These are phyloP conservation scores for Rhodeus uyekii DNA, from an alignment of 2,797 vertebrate species.

Conservation along the genomic window DNA sequence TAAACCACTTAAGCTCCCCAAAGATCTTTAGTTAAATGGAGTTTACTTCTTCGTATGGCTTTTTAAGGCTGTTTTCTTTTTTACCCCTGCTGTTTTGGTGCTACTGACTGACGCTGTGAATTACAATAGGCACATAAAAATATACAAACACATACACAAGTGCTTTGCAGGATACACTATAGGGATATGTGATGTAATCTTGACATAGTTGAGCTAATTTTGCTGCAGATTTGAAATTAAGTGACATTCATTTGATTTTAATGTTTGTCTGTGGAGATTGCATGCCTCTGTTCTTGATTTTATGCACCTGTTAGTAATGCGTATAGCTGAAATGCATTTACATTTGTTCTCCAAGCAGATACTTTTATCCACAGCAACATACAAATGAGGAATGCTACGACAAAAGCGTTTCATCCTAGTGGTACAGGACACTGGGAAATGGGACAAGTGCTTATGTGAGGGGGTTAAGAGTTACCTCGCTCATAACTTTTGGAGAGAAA, in stretches of 20 bases:
- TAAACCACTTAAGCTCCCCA: conserved; percentile 18
- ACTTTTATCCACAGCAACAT: neutral
- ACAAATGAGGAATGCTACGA: neutral
- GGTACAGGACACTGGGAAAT: neutral
- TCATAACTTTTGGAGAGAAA: neutral
- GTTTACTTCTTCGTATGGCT: conserved; percentile 20
- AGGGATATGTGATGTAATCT: neutral
- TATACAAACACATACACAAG: neutral
- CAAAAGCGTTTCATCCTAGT: neutral
- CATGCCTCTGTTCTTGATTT: neutral
- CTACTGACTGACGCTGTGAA: conserved; percentile 22
- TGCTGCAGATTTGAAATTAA: neutral
- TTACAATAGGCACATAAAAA: neutral
- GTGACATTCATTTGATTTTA: neutral
- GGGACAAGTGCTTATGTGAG: neutral
- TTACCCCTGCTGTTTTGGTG: conserved; percentile 18
- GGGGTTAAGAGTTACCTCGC: neutral
- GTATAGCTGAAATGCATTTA: neutral
- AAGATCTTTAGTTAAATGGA: conserved; percentile 33
- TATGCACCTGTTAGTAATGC: neutral
- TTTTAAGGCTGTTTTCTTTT: neutral
- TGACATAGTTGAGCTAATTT: neutral
- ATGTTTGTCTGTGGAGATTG: neutral
- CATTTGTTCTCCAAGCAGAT: neutral
- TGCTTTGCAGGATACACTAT: neutral